Percentiles rank a stretch among this genome's conserved stretches.
Evolutionary conservation across 2,888 invertebrate genomes (phyloP).

Genomic region (Rhagonycha fulva): DNA sequence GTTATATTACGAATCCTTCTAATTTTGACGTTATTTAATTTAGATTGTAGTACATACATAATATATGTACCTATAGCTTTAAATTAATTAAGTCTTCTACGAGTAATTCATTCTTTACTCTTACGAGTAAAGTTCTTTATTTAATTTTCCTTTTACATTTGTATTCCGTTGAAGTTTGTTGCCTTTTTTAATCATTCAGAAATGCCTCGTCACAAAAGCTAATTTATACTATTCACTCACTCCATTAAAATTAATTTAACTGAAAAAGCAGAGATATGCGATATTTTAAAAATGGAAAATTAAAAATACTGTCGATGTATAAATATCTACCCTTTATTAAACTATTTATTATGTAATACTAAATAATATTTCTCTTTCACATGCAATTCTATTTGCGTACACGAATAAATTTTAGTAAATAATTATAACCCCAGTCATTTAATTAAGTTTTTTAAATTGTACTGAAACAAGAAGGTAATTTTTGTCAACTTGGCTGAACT

Average conservation of each 20-base stretch:
- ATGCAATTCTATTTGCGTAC: not conserved
- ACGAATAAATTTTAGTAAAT: no score
- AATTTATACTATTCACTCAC: not conserved
- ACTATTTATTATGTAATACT: no score
- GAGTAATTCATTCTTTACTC: not conserved
- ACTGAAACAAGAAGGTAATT: no score
- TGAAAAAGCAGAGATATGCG: not conserved
- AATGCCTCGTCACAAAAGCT: not conserved
- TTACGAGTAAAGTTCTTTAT: not conserved
- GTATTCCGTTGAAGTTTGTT: not conserved
- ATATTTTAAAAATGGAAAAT: not conserved
- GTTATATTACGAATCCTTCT: no score
- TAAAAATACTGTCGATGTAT: not conserved
- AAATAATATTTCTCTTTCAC: not conserved
- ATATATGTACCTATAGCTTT: not conserved
- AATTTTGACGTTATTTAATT: no score
- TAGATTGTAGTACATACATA: no score
- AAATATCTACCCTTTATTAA: no score
- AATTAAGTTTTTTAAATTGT: no score
- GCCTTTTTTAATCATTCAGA: not conserved
- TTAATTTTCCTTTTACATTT: not conserved
- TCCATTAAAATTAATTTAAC: not conserved
- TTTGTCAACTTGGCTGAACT: no score
- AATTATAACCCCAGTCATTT: no score
- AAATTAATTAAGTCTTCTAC: not conserved